Evolutionary conservation across 2,113 vertebrate genomes (phyloP).

Genomic region (Zonotrichia leucophrys): DNA sequence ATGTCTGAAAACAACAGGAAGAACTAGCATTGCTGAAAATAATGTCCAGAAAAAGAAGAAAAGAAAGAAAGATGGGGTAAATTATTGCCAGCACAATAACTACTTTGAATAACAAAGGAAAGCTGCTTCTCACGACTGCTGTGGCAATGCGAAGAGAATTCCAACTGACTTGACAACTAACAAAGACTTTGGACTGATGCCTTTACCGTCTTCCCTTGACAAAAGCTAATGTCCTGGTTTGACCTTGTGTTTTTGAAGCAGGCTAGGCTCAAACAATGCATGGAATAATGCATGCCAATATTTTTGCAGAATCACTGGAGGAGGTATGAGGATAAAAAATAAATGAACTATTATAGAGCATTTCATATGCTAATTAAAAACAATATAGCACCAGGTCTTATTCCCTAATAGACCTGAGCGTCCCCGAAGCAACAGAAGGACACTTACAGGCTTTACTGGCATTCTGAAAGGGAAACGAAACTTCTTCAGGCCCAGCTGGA

Average conservation of each 20-base stretch:
- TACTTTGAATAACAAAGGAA: background rate
- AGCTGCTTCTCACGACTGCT: background rate
- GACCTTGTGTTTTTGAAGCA: background rate
- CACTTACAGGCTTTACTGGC: background rate
- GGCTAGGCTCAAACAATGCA: background rate
- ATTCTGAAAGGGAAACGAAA: background rate
- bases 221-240: background rate
- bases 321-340: background rate
- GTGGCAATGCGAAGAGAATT: background rate
- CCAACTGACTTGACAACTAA: background rate
- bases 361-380: background rate
- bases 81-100: background rate
- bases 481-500: background rate
- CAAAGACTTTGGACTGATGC: background rate
- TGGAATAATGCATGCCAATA: background rate
- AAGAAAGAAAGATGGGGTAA: background rate
- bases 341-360: accelerated
- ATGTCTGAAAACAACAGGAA: background rate
- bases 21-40: background rate
- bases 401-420: background rate
- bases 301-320: background rate
- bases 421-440: background rate
- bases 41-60: background rate
- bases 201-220: background rate
- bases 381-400: background rate